phyloP scores from a whole-genome alignment of 2,888 invertebrate genomes.

The Hyppa rectilinea region DNA sequence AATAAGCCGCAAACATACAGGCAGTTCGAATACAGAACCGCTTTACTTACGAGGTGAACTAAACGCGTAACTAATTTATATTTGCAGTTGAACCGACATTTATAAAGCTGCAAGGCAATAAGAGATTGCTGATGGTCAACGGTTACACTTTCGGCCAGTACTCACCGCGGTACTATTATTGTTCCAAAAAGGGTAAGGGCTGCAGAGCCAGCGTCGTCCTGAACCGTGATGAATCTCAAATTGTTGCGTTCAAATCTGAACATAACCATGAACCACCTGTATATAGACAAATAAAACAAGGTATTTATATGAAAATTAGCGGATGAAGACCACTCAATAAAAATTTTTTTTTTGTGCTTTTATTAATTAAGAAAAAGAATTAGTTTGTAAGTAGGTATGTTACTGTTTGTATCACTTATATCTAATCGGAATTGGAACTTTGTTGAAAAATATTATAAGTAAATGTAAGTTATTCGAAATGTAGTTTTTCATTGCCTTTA shows the following conservation, averaged over 20 bases:
- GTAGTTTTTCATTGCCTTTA: background rate
- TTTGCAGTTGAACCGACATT: constrained; percentile 37
- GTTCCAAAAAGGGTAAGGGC: constrained; percentile 44
- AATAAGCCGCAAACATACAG: background rate
- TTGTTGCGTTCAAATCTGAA: constrained; percentile 20
- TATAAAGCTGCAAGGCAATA: constrained; percentile 33
- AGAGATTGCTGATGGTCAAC: constrained; percentile 48
- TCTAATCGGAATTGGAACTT: background rate
- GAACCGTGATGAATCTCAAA: constrained; percentile 3
- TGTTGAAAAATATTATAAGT: background rate
- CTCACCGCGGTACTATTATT: constrained; percentile 45
- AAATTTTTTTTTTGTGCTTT: background rate
- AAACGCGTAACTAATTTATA: too few species aligned
- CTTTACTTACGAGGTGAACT: background rate
- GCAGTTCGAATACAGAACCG: too few species aligned
- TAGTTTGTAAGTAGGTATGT: background rate
- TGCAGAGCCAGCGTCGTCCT: constrained; percentile 49
- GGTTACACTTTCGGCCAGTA: constrained; percentile 49
- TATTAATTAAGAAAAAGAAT: too few species aligned
- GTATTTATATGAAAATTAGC: constrained; percentile 24
- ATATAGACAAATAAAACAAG: constrained; percentile 6
- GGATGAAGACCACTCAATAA: background rate
- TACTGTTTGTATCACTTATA: background rate
- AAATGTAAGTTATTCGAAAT: background rate
- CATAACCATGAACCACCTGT: constrained; percentile 45